phyloP scores from a whole-genome alignment of 2,888 invertebrate genomes.

The Dicycla oo region DNA sequence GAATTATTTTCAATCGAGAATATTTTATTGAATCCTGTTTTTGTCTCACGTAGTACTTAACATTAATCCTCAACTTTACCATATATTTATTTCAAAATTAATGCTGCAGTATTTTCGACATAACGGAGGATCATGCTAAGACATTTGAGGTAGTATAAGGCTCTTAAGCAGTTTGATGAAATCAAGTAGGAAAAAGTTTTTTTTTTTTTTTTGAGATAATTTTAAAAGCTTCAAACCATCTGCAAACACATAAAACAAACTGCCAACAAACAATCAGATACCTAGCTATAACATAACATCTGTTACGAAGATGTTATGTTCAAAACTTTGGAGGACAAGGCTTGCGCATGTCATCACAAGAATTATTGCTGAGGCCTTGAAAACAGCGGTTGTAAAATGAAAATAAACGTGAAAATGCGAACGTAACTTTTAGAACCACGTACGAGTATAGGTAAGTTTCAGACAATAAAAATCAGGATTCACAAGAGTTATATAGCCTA shows the following conservation, averaged over 20 bases:
- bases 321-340: slow-evolving; percentile 41
- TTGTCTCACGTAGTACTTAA: too few species aligned
- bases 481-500: not conserved
- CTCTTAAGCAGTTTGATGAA: too few species aligned
- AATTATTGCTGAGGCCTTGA: slow-evolving; percentile 24
- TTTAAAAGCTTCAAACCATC: slow-evolving; percentile 20
- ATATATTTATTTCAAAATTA: too few species aligned
- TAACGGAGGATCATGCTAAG: too few species aligned
- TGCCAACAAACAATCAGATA: slow-evolving; percentile 7
- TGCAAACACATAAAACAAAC: slow-evolving; percentile 27
- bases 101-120: too few species aligned
- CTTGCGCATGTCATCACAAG: slow-evolving; percentile 35
- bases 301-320: slow-evolving; percentile 31
- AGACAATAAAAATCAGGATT: not conserved
- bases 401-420: not conserved
- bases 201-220: not conserved
- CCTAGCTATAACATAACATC: slow-evolving; percentile 17
- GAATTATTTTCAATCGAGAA: too few species aligned
- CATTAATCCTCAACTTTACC: too few species aligned
- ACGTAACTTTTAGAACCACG: not conserved
- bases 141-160: too few species aligned
- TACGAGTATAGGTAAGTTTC: not conserved
- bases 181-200: not conserved
- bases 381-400: slow-evolving; percentile 4
- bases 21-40: too few species aligned